Evolutionary conservation across 1,140 invertebrate species (phyloP), one percentile per base, ranked within the genome.

Genomic region (Hestina assimilis): DNA sequence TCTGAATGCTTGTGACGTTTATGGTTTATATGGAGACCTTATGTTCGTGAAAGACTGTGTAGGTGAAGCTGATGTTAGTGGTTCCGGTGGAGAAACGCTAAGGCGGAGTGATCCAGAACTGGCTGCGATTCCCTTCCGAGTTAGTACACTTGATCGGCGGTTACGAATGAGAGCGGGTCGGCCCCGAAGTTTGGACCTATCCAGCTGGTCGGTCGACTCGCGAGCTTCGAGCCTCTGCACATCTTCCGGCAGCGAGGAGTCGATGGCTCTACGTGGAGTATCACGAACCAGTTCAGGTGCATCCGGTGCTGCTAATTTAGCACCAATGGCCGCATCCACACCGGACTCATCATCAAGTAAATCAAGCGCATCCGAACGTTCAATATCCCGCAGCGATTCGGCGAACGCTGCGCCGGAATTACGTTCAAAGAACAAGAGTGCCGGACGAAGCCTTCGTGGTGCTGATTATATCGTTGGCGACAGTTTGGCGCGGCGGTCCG

Each of bases 31-130:
- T 71, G 95, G 94, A 0, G 96, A 97, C 70, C 87, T 98, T 15
- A 96, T 97, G 91, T 96, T 96, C 78, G 93, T 96, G 1, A 95
- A 95, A 73, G 95, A 96, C 77, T 95, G 95, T 68, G 95, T 95
- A 38, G 94, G 94, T 7, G 95, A 96, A 68, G 92, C 92, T 11
- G 92, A 92, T 52, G 91, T 92, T 0, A 89, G 92, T 28, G 92
- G 93, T 23, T 92, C 94, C 53, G 92, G 93, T 0, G 91, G 94
- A 14, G 95, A 96, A 73, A 91, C 93, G 0, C 80, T 96, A 20
- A 84, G 94, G 20, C 90, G 94, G 19, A 95, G 94, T 65, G 95
- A 96, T 81, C 95, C 95, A 0, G 95, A 96, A 78, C 77, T 97
- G 19, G 93, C 93, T 1, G 93, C 94, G 12, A 94, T 96, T 71